Percentiles rank a stretch among this genome's conserved stretches.
Conservation (phyloP, 2,797 vertebrate species). For the Zenarchopterus dispar region DNA sequence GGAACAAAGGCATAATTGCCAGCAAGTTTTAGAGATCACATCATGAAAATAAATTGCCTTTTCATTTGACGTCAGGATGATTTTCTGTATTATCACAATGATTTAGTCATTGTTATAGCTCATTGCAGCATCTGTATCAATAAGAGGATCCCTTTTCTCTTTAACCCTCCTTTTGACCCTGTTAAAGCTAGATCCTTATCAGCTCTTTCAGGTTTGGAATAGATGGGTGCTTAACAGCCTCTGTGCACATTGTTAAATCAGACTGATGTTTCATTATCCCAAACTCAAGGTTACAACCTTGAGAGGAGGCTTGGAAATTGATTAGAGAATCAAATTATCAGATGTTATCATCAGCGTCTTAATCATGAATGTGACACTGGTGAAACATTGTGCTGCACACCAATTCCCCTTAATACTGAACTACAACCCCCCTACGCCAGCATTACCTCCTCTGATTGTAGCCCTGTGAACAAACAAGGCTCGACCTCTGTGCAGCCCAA, state of each 20-base stretch:
- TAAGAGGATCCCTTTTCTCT: slow-evolving; percentile 38
- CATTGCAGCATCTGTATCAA: slow-evolving; percentile 33
- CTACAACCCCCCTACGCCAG: slow-evolving; percentile 12
- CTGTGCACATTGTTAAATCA: slow-evolving; percentile 35
- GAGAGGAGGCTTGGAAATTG: slow-evolving; percentile 36
- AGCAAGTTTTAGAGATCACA: neutral
- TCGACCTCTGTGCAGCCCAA: slow-evolving; percentile 52
- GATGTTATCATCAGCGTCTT: slow-evolving; percentile 64
- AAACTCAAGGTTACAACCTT: slow-evolving; percentile 63
- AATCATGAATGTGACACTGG: slow-evolving; percentile 47
- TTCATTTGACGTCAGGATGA: neutral
- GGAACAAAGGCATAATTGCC: neutral
- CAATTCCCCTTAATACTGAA: slow-evolving; percentile 21
- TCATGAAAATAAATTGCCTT: neutral
- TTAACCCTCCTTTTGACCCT: slow-evolving; percentile 64
- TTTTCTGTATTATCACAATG: slow-evolving; percentile 27
- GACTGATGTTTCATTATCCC: slow-evolving; percentile 48
- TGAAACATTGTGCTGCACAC: slow-evolving; percentile 13
- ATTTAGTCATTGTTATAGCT: slow-evolving; percentile 28
- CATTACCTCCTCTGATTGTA: slow-evolving; percentile 21
- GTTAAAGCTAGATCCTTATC: slow-evolving; percentile 71
- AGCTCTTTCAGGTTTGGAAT: slow-evolving; percentile 51
- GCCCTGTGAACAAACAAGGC: slow-evolving; percentile 2
- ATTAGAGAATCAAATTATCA: slow-evolving; percentile 61
- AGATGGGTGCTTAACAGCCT: slow-evolving; percentile 55